Evolutionary conservation across 2,113 vertebrate genomes (phyloP).

Genomic region (Pterocles gutturalis): DNA sequence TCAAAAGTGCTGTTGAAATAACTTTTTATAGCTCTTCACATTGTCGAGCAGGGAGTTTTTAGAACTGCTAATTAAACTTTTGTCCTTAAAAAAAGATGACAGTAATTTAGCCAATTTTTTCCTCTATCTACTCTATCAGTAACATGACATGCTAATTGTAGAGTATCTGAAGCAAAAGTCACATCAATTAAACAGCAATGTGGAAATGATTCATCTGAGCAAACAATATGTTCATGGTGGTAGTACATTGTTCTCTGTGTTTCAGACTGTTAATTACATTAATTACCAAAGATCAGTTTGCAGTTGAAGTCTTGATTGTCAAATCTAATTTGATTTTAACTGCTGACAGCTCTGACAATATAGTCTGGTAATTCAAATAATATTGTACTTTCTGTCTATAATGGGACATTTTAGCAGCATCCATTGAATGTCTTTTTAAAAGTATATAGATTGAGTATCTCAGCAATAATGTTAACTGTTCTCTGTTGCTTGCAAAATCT

Average conservation of each 20-base stretch:
- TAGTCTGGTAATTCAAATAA: not conserved
- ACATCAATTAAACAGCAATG: slow-evolving; percentile 23
- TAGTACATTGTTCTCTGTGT: slow-evolving; percentile 24
- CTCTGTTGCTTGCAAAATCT: not conserved
- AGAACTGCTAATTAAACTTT: not conserved
- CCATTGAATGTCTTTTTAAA: not conserved
- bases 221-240: slow-evolving; percentile 38
- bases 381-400: not conserved
- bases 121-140: not conserved
- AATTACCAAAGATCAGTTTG: slow-evolving; percentile 50
- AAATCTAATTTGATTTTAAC: slow-evolving; percentile 34
- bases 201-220: slow-evolving; percentile 41
- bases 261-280: slow-evolving; percentile 61
- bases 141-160: slow-evolving; percentile 15
- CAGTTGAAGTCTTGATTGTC: slow-evolving; percentile 41
- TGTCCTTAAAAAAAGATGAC: not conserved
- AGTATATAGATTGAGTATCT: not conserved
- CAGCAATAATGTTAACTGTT: not conserved
- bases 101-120: not conserved
- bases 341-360: not conserved
- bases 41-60: not conserved
- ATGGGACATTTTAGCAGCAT: not conserved
- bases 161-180: slow-evolving; percentile 18
- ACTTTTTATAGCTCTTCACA: not conserved
- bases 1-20: not conserved